A percentile compares a stretch with the other conserved stretches of the same genome.
Evolutionary conservation across 1,140 invertebrate species (phyloP).

Genomic region (Hypsibius dujardini): DNA sequence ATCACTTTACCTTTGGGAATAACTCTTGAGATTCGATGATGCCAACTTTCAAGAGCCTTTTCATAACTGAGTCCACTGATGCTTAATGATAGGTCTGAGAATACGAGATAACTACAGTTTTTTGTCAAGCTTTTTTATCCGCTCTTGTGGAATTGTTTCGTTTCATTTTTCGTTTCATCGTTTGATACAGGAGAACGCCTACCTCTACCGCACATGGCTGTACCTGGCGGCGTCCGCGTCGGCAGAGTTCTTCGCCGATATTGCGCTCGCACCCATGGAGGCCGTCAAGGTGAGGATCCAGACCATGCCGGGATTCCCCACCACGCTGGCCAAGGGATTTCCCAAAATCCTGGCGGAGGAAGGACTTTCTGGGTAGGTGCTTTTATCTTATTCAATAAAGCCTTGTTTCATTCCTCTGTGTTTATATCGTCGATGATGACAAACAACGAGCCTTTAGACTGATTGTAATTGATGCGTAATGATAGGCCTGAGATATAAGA

Average conservation of each 20-base stretch:
- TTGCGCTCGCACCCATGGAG: constrained; percentile 91
- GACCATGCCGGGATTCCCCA: constrained; percentile 81
- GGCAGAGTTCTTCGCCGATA: constrained; percentile 98
- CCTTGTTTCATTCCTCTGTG: constrained; percentile 18
- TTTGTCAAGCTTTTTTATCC: too few relatives aligned
- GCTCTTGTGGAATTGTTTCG: too few relatives aligned
- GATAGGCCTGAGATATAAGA: constrained; percentile 3
- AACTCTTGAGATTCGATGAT: not conserved
- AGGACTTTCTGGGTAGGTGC: constrained; percentile 37
- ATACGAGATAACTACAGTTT: too few relatives aligned
- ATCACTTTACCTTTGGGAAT: too few relatives aligned
- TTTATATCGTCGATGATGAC: constrained; percentile 28
- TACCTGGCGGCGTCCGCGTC: constrained; percentile 88
- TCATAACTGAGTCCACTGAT: constrained; percentile 24
- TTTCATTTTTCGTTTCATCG: too few relatives aligned
- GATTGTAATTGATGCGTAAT: constrained; percentile 30
- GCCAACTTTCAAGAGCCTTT: not conserved
- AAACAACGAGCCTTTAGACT: constrained; percentile 50
- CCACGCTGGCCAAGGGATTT: constrained; percentile 65
- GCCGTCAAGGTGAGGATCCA: constrained; percentile 94
- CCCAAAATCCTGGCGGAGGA: constrained; percentile 53
- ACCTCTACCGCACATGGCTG: constrained; percentile 72
- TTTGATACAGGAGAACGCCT: constrained; percentile 77
- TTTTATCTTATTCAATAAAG: not conserved
- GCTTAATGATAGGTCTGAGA: constrained; percentile 10